These are phyloP conservation scores for Aldabrachelys gigantea DNA, from an alignment of 2,113 vertebrate species.

Conservation along the genomic window DNA sequence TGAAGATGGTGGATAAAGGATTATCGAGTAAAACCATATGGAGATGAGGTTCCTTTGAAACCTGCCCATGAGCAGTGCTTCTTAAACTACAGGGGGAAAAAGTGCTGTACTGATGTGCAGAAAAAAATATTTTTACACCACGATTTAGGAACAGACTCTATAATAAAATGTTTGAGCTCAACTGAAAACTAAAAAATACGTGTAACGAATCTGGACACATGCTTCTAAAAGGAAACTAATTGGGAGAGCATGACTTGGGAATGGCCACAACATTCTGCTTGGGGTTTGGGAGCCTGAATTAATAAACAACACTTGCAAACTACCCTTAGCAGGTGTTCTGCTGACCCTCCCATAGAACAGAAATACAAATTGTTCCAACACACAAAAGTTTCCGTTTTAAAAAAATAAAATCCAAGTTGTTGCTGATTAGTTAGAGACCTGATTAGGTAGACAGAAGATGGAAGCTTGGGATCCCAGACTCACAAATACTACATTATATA, in stretches of 20 bases:
- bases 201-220: conserved; percentile 22
- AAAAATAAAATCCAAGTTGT: not conserved
- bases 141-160: conserved; percentile 27
- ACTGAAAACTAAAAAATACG: conserved; percentile 38
- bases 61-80: conserved; percentile 78
- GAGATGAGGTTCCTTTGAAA: conserved; percentile 92
- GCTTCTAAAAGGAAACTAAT: not conserved
- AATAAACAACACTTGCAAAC: conserved; percentile 23
- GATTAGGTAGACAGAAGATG: not conserved
- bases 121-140: conserved; percentile 38
- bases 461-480: not conserved
- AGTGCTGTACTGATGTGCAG: conserved; percentile 18
- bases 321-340: conserved; percentile 18
- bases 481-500: not conserved
- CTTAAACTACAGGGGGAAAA: conserved; percentile 50
- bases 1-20: conserved; percentile 90
- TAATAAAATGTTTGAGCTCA: not conserved
- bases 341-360: not conserved
- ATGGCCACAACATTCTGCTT: not conserved
- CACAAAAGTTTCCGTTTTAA: not conserved
- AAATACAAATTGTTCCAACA: not conserved
- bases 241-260: not conserved
- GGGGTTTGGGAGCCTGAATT: not conserved
- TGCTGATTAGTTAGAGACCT: not conserved
- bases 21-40: conserved; percentile 92